A percentile compares a stretch with the other conserved stretches of the same genome.
These are phyloP conservation scores for Torymus texanus DNA, from an alignment of 2,888 invertebrate genomes.

Conservation along the genomic window DNA sequence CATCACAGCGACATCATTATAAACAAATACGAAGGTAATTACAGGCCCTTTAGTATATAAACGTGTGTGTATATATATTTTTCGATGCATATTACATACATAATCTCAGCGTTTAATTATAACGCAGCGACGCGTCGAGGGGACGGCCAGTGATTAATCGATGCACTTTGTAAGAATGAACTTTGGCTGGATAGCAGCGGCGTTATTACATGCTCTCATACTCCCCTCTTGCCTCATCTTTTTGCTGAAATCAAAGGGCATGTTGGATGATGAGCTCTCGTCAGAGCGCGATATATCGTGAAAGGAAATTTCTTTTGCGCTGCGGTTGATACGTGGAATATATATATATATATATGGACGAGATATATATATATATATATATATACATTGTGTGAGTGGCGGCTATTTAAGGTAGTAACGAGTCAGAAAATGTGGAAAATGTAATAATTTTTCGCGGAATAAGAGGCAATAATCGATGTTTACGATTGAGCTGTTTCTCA, in stretches of 20 bases:
- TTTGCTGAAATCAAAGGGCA: slow-evolving; percentile 29
- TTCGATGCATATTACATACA: neutral
- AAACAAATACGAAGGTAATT: slow-evolving; percentile 3
- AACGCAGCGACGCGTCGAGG: slow-evolving; percentile 11
- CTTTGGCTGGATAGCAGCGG: slow-evolving; percentile 15
- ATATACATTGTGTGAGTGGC: no score
- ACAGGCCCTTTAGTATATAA: no score
- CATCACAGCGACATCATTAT: neutral
- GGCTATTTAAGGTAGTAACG: no score
- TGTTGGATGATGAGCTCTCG: neutral
- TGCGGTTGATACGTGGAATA: no score
- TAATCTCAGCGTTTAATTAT: slow-evolving; percentile 42
- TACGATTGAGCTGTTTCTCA: no score
- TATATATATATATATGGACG: no score
- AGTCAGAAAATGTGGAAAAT: no score
- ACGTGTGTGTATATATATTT: neutral
- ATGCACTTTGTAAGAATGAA: slow-evolving; percentile 53
- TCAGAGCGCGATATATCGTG: no score
- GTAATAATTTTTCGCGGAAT: no score
- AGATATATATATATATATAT: no score
- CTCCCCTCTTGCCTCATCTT: neutral
- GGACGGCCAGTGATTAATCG: slow-evolving; percentile 44
- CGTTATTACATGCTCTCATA: slow-evolving; percentile 5
- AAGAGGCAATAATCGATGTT: no score
- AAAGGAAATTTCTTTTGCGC: no score